phyloP scores from a whole-genome alignment of 2,797 vertebrate species.

The Brachyalestes nurse region DNA sequence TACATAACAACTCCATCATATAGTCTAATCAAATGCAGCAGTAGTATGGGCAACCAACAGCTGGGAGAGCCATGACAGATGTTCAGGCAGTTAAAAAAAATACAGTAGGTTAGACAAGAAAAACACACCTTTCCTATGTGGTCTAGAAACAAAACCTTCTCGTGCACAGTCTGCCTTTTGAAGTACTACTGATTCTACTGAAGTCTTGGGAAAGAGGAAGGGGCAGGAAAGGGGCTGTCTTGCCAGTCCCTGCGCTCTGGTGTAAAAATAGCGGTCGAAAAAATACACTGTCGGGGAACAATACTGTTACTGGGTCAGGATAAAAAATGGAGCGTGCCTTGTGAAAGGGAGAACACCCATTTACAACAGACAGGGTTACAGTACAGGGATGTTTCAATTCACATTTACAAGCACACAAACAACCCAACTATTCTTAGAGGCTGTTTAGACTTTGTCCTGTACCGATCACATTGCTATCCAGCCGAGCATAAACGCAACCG shows the following conservation, averaged over 20 bases:
- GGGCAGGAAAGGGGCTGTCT: constrained; percentile 30
- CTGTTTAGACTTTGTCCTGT: not conserved
- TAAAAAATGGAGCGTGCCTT: constrained; percentile 67
- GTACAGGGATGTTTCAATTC: constrained; percentile 21
- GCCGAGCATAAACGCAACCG: not conserved
- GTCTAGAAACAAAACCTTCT: constrained; percentile 54
- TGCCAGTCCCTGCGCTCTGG: constrained; percentile 30
- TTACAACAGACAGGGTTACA: constrained; percentile 12
- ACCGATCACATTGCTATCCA: not conserved
- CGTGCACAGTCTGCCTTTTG: constrained; percentile 41
- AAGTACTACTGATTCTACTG: constrained; percentile 17
- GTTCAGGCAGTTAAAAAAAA: constrained; percentile 32
- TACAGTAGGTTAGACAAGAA: constrained; percentile 30
- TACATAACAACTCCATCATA: constrained; percentile 8
- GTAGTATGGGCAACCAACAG: constrained; percentile 33
- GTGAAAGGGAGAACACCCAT: constrained; percentile 50
- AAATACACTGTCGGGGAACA: constrained; percentile 60
- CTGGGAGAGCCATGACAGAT: constrained; percentile 29
- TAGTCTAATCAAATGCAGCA: constrained; percentile 26
- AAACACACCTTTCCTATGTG: constrained; percentile 33
- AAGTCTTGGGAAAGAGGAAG: constrained; percentile 36
- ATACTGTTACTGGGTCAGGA: constrained; percentile 65
- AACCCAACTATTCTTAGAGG: not conserved
- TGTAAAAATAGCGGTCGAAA: constrained; percentile 67
- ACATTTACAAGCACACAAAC: not conserved